Base-by-base conservation (phyloP, 2,888 invertebrate species). In the Cheilosia scutellata region DNA sequence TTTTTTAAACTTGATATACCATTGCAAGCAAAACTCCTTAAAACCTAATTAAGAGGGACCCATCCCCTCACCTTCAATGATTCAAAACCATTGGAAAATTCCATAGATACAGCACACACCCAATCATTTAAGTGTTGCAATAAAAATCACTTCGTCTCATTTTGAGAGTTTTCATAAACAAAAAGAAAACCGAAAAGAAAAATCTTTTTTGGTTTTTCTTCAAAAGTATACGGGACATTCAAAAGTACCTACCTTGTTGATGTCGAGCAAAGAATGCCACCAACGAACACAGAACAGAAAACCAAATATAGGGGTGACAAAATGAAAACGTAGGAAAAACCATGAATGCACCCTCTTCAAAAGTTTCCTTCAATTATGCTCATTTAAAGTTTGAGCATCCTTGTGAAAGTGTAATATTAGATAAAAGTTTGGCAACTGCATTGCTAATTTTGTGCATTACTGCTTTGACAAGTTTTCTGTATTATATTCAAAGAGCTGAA, bases 301-400 rank as follows among this genome's bases (percentile, higher is more conserved):
- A 53, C 13, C 40, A 42, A 31, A 44, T 47, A 49, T 25, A 49
- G 20, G 25, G 25, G 20, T 27, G 47, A 9, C 16, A 5, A 58
- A 47, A 44, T 33, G 27, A 13, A 44, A 53, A 58, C 33, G 13
- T n/a, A 4, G 51, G n/a, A 16, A 27, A 63, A 53, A 65, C 72
- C 40, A 66, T 72, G 77, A 77, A 66, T 82, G 68, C 44, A 75
- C 49, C 70, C 65, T 60, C 84, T 79, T 84, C 55, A 75, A 71
- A 55, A 79, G 79, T 84, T 84, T 84, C 79, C 16, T 84, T 84
- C 84, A 84, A 84, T 84, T 84, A 84, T 79, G 75, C 79, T 84
- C 84, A 75, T 84, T 84, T 84, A 79, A 84, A 79, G 79, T 84
- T 84, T 66, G 60, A 84, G 84, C 68, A 79, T 84, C 70, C 84